Conservation (phyloP, 2,888 invertebrate genomes). For the Clistopyga incitator region DNA sequence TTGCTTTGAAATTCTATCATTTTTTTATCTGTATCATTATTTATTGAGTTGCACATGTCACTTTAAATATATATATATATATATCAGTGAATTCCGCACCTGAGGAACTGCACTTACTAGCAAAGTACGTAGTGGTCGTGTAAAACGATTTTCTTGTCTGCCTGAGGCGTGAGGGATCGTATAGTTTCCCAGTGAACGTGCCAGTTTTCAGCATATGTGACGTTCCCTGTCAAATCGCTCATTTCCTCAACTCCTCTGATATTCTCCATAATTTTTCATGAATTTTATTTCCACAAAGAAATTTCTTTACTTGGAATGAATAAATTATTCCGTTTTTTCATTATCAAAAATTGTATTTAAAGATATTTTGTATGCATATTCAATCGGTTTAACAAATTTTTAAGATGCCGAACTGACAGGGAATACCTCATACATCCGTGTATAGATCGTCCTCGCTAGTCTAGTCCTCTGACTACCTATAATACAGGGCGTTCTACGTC, state of each 20-base stretch:
- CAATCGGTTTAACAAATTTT: too few relatives aligned
- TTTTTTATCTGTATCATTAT: not conserved
- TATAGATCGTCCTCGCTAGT: not conserved
- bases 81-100: not conserved
- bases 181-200: constrained; percentile 10
- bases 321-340: too few relatives aligned
- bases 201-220: not conserved
- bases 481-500: too few relatives aligned
- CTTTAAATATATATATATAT: not conserved
- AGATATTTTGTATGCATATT: too few relatives aligned
- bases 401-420: too few relatives aligned
- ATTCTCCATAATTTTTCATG: too few relatives aligned
- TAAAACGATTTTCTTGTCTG: constrained; percentile 31
- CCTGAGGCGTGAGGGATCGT: constrained; percentile 9
- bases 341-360: too few relatives aligned
- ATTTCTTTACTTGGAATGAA: too few relatives aligned
- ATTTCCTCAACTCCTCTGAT: too few relatives aligned
- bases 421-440: not conserved
- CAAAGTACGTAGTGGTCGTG: not conserved
- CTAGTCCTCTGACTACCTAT: not conserved
- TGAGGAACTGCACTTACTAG: not conserved
- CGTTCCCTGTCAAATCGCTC: too few relatives aligned
- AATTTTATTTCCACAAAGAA: too few relatives aligned
- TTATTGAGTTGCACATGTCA: not conserved
- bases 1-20: constrained; percentile 2